Evolutionary conservation across 2,888 invertebrate genomes (phyloP), one percentile per base, ranked within the genome.

Genomic region (Xiphydria camelus): DNA sequence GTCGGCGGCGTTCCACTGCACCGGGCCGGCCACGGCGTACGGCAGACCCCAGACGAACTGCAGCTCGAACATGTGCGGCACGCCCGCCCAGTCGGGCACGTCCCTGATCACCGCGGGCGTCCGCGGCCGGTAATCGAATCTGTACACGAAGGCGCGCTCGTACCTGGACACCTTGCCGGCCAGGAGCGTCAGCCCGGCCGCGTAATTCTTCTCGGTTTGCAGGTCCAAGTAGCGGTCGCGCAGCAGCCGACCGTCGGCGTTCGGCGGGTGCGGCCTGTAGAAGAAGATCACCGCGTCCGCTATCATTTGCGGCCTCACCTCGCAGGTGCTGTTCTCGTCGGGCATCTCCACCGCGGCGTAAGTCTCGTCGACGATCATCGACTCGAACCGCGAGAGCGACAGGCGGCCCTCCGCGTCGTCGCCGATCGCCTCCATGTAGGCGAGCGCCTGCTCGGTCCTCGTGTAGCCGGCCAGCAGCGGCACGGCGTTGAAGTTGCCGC

Each of bases 41-140:
- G 91, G 91, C 62, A 91, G 79, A 1, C 91, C 91, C 82, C 90
- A 91, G 4, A 89, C 82, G 67, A 89, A 90, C 36, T 90, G 86
- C 51, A 91, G 79, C 71, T 91, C 91, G 57, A 85, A 89, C 71
- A 89, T 85, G 68, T 91, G 90, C 1, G 91, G 89, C 1, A 91
- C 90, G 12, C 84, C 83, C 1, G 88, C 83, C 90, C 91, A 91
- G 33, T 83, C 83, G 0, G 90, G 87, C 18, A 90, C 79, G 38
- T 84, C 84, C 20, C 83, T 82, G 33, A 82, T 80, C 2, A 83
- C 85, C 19, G 81, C 78, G 35, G 79, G 76, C 0, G 88, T 87
- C 59, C 82, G 82, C 0, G 89, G 86, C 55, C 88, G 59, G 39
- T 75, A 75, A 71, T 90, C 90, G 65, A 91, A 91, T 57, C 90